phyloP scores from a whole-genome alignment of 2,797 vertebrate species.

The Nannoperca australis region DNA sequence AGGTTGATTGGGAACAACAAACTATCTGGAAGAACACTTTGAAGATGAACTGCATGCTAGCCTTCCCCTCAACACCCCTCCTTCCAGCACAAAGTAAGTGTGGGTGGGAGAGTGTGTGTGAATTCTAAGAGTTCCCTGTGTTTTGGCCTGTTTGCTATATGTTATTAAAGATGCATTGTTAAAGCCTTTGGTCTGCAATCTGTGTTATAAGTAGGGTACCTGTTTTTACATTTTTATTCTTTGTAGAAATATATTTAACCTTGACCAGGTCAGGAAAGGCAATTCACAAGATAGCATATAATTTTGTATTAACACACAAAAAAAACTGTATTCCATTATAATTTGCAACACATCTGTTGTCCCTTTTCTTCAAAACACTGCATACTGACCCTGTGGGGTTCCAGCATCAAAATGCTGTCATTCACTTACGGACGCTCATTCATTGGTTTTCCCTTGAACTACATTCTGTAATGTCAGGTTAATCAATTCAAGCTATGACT shows the following conservation, averaged over 20 bases:
- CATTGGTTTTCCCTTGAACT: slow-evolving; percentile 28
- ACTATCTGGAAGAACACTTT: slow-evolving; percentile 73
- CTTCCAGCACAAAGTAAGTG: slow-evolving; percentile 25
- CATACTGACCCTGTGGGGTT: slow-evolving; percentile 13
- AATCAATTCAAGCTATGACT: background rate
- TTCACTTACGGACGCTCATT: slow-evolving; percentile 6
- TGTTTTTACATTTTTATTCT: slow-evolving; percentile 37
- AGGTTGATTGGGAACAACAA: slow-evolving; percentile 85
- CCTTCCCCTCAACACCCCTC: slow-evolving; percentile 44
- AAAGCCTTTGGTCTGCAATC: slow-evolving; percentile 36
- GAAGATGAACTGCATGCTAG: slow-evolving; percentile 58
- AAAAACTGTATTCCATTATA: slow-evolving; percentile 4
- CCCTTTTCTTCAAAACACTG: too few species aligned
- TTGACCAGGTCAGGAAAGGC: slow-evolving; percentile 23
- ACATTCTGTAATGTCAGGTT: slow-evolving; percentile 6
- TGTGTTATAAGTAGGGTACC: slow-evolving; percentile 8
- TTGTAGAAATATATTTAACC: slow-evolving; percentile 44
- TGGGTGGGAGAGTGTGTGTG: slow-evolving; percentile 23
- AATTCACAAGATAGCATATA: slow-evolving; percentile 12
- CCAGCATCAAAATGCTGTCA: slow-evolving; percentile 14
- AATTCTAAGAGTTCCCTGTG: slow-evolving; percentile 9
- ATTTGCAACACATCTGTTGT: slow-evolving; percentile 20
- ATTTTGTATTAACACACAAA: slow-evolving; percentile 10
- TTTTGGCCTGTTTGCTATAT: slow-evolving; percentile 21
- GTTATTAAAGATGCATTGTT: slow-evolving; percentile 46